These are phyloP conservation scores for Oncorhynchus masou DNA, from an alignment of 2,113 vertebrate species.

Conservation along the genomic window DNA sequence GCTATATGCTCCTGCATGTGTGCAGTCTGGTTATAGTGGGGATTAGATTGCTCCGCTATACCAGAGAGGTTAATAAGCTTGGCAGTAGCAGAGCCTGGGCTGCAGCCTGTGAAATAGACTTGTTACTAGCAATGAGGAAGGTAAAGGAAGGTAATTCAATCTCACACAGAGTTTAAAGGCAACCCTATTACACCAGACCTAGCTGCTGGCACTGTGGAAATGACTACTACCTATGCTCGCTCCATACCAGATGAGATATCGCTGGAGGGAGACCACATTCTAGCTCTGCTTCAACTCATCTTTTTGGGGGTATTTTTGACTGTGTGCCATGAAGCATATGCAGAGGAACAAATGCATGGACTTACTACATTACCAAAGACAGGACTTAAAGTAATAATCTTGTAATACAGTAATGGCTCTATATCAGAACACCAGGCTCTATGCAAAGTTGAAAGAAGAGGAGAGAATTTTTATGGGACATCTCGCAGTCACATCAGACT, in stretches of 20 bases:
- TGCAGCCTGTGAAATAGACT: constrained; percentile 46
- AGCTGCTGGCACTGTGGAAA: constrained; percentile 37
- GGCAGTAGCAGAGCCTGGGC: constrained; percentile 20
- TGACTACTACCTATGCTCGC: constrained; percentile 9
- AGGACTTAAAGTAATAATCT: background rate
- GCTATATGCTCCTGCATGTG: background rate
- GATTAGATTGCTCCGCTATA: constrained; percentile 20
- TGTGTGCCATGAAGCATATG: no score
- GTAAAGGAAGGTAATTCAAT: constrained; percentile 47
- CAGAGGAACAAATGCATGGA: background rate
- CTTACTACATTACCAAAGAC: background rate
- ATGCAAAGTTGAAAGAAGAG: background rate
- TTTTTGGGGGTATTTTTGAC: background rate
- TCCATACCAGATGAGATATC: background rate
- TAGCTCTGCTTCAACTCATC: background rate
- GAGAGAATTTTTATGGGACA: background rate
- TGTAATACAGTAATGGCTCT: no score
- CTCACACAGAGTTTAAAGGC: constrained; percentile 44
- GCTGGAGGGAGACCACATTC: constrained; percentile 11
- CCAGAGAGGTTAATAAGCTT: constrained; percentile 43
- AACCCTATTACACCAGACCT: constrained; percentile 30
- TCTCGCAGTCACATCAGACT: background rate
- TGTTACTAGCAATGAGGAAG: constrained; percentile 47
- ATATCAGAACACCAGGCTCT: background rate
- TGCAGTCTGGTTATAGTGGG: background rate